Conservation (phyloP, 2,113 vertebrate species). For the Cyanoramphus novaezelandiae region DNA sequence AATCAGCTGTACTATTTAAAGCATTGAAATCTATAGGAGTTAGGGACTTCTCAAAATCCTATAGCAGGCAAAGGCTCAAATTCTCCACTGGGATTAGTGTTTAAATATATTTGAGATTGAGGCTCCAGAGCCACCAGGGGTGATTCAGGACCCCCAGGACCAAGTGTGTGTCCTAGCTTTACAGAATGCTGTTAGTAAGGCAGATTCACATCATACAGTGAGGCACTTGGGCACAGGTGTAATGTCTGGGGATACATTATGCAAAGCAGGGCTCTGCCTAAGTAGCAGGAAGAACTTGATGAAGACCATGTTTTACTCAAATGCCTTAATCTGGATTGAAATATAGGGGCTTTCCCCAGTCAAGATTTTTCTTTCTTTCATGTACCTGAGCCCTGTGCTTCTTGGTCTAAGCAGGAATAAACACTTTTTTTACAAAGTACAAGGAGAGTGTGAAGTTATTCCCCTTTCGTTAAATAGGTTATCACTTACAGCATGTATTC, state of each 20-base stretch:
- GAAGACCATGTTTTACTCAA: neutral
- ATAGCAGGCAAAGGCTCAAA: neutral
- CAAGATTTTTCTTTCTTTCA: neutral
- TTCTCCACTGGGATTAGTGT: neutral
- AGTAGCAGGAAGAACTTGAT: neutral
- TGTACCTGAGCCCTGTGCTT: neutral
- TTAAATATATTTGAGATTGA: constrained; percentile 10
- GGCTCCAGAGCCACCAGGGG: neutral
- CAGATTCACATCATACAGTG: neutral
- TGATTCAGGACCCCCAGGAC: neutral
- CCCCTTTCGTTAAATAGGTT: neutral
- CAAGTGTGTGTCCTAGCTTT: neutral
- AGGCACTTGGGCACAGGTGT: neutral
- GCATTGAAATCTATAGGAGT: neutral
- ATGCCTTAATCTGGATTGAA: neutral
- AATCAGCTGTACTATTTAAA: neutral
- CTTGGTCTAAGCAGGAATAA: neutral
- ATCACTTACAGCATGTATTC: neutral
- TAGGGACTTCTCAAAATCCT: neutral
- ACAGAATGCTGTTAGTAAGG: neutral
- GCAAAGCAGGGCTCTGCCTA: neutral
- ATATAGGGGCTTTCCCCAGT: neutral
- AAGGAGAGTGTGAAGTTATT: neutral
- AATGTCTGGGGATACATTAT: neutral
- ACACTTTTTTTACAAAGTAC: neutral